These are phyloP conservation scores for Ectropis crepuscularia DNA, from an alignment of 2,888 invertebrate genomes.

Conservation along the genomic window DNA sequence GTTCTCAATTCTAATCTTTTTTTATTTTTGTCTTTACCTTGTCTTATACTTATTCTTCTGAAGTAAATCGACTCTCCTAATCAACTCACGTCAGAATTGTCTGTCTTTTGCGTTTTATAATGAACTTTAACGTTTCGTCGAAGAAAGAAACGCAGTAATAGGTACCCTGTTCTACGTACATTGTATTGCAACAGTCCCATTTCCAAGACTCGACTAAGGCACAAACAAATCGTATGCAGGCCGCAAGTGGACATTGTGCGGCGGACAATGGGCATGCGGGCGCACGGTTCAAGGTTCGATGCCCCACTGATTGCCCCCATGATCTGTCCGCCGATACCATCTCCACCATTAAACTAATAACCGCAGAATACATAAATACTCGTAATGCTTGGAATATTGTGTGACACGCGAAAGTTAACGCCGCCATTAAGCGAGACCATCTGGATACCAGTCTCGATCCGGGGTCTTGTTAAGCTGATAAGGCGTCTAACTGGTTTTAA, in stretches of 20 bases:
- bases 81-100: too few relatives aligned
- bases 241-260: conserved; percentile 64
- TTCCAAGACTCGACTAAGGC: conserved; percentile 33
- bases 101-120: background rate
- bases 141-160: background rate
- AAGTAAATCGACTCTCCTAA: too few relatives aligned
- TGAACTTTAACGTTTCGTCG: background rate
- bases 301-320: conserved; percentile 75
- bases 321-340: conserved; percentile 66
- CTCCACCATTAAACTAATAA: conserved; percentile 56
- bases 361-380: conserved; percentile 46
- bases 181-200: conserved; percentile 40
- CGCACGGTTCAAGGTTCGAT: conserved; percentile 63
- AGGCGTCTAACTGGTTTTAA: too few relatives aligned
- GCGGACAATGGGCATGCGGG: conserved; percentile 75
- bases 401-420: conserved; percentile 36
- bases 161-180: conserved; percentile 33
- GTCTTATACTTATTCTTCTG: too few relatives aligned
- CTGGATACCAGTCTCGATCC: too few relatives aligned
- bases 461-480: too few relatives aligned
- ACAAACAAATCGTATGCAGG: conserved; percentile 48
- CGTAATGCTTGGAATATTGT: conserved; percentile 43
- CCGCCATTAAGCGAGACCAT: background rate
- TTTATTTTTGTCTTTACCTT: too few relatives aligned
- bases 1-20: too few relatives aligned